Evolutionary conservation across 2,113 vertebrate genomes (phyloP), one percentile per base, ranked within the genome.

Genomic region (Eudyptes chrysolophus): DNA sequence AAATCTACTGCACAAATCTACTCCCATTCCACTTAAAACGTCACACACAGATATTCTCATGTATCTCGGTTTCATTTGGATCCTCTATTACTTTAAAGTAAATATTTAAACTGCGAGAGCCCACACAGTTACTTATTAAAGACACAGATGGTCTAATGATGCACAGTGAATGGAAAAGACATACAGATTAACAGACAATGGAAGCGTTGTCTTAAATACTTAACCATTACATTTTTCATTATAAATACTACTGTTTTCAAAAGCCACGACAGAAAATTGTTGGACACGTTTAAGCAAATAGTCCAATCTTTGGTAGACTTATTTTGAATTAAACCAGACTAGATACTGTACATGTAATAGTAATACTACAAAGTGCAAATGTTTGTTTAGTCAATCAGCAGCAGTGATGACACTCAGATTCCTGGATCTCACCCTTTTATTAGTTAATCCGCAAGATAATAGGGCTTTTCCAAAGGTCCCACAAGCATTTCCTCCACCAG

Each of bases 41-140:
- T 60, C 61, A 95, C 52, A 92, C 3, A 30, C 4, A 7, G 54
- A 75, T 96, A 89, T 92, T 95, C 66, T 72, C 84, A 96, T 94
- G 26, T 87, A 72, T 83, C 84, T 87, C 57, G 74, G 75, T 69
- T 91, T 92, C 40, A 72, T 89, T 87, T 55, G n/a, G 57, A 76
- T 62, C 81, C 46, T 93, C 51, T 83, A 65, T 72, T 82, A 89
- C 80, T 93, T 92, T 90, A 52, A 89, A 85, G 78, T 87, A 94
- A 97, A 93, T 96, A 93, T 90, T 97, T 96, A 94, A 97, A 95
- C 94, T 66, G 42, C 0, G 0, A 68, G 58, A 96, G 70, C 48
- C 87, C 78, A 79, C 61, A 82, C 19, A 96, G 97, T 93, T 89
- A 97, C 93, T 93, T 87, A 96, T 94, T 96, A 97, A 89, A 90